Base-by-base conservation (phyloP, 2,797 vertebrate species). In the Nyctalus aviator region DNA sequence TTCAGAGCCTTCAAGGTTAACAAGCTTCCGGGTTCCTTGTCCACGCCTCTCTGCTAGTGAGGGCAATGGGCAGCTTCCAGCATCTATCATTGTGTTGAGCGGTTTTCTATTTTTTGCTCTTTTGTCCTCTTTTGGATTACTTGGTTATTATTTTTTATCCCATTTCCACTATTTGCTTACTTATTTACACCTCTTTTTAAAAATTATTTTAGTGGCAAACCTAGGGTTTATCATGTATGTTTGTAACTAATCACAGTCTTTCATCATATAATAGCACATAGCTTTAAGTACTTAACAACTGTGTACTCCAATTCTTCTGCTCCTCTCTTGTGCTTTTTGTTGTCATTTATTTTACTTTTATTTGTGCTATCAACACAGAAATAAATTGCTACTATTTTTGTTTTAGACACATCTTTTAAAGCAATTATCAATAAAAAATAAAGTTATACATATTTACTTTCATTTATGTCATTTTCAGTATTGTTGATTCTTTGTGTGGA, bases 391-490 rank as follows among this genome's bases (percentile, higher is more conserved):
- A 53, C 21, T 64, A 23, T 71, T 76, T 93, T 90, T 86, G 15
- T 55, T 72, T 78, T 86, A 75, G 41, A 46, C 23, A 62, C 57
- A 87, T 50, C 13, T 91, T 84, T 78, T 72, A 88, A 55, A 91
- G 35, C 21, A 95, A 41, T 59, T 87, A 71, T 46, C 86, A 62
- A 53, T 90, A 76, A 79, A 84, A 91, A 91, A 50, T 48, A 93
- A 48, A 73, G 37, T 48, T 79, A 84, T 64, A 11, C 84, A 78
- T 62, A 30, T 62, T 59, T 88, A 62, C 66, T 95, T 93, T 75
- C 7, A 62, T 90, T 85, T 75, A 44, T 95, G 25, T 76, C 37
- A 35, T 55, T 83, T 87, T 32, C 55, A 41, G 41, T 64, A n/a
- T 15, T 81, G 57, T 62, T 92, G 44, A 66, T 83, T 89, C 50